A percentile compares a stretch with the other conserved stretches of the same genome.
Evolutionary conservation across 1,140 invertebrate species (phyloP).

Genomic region (Lucilia sericata): DNA sequence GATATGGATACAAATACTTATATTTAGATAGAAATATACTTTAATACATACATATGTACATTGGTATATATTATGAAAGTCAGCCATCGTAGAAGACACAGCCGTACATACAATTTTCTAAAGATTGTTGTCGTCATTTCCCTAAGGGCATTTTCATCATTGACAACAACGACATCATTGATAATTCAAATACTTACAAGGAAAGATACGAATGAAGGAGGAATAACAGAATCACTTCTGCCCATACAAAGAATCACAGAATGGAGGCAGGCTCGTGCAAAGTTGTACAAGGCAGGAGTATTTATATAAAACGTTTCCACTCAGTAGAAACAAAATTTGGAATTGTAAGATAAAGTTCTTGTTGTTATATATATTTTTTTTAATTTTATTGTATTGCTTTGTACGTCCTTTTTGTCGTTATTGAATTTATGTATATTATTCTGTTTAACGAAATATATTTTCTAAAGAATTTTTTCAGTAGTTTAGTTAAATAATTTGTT

Average conservation of each 20-base stretch:
- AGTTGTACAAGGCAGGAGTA: no score
- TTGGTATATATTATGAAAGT: background rate
- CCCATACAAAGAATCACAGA: background rate
- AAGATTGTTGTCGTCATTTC: slow-evolving; percentile 4
- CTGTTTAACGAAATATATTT: background rate
- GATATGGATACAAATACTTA: background rate
- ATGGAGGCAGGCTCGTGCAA: background rate
- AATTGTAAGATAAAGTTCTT: background rate
- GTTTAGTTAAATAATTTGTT: no score
- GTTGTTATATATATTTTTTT: background rate
- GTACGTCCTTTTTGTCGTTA: background rate
- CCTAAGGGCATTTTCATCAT: slow-evolving; percentile 15
- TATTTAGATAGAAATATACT: background rate
- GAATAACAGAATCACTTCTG: background rate
- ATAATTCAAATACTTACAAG: slow-evolving; percentile 17
- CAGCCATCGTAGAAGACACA: background rate
- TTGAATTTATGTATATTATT: background rate
- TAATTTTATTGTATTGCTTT: background rate
- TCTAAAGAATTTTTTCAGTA: no score
- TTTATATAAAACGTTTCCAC: no score
- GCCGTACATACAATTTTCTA: background rate
- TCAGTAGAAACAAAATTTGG: background rate
- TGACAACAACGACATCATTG: slow-evolving; percentile 32
- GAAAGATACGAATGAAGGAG: background rate
- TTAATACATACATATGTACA: background rate